These are phyloP conservation scores for Minunthozetes semirufus DNA, from an alignment of 2,888 invertebrate genomes.

Conservation along the genomic window DNA sequence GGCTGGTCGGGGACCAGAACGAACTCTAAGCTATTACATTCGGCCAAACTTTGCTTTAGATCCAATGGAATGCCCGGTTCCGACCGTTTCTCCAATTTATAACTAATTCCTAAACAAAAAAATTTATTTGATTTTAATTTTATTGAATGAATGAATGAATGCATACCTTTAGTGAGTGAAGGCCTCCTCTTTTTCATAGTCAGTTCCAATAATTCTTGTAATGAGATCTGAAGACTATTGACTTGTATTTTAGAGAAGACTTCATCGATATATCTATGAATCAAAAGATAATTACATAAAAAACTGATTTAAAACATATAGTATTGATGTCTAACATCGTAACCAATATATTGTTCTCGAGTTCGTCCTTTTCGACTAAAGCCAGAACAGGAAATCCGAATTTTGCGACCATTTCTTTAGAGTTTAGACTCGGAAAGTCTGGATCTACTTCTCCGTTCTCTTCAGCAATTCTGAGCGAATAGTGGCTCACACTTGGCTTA, in stretches of 20 bases:
- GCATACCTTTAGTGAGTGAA: constrained; percentile 36
- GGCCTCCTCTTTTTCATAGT: constrained; percentile 40
- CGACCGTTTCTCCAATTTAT: constrained; percentile 48
- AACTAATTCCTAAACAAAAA: constrained; percentile 45
- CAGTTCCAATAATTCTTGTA: constrained; percentile 42
- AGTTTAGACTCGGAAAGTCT: constrained; percentile 85
- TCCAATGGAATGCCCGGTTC: constrained; percentile 48
- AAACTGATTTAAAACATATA: background rate
- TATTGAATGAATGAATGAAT: background rate
- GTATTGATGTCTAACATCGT: constrained; percentile 46
- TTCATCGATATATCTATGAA: constrained; percentile 44
- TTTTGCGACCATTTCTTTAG: constrained; percentile 79
- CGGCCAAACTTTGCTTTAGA: constrained; percentile 46
- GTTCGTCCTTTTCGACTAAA: constrained; percentile 62
- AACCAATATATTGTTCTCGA: constrained; percentile 43
- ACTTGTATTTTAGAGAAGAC: constrained; percentile 49
- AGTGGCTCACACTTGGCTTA: constrained; percentile 59
- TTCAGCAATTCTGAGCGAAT: constrained; percentile 87
- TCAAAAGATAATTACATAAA: background rate
- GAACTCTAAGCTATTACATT: constrained; percentile 48
- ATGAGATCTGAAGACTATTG: constrained; percentile 42
- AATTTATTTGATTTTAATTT: background rate
- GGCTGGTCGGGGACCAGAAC: constrained; percentile 46
- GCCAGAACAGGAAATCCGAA: constrained; percentile 73
- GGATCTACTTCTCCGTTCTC: constrained; percentile 91